These are phyloP conservation scores for Sesamia inferens DNA, from an alignment of 2,888 invertebrate species.

Conservation along the genomic window DNA sequence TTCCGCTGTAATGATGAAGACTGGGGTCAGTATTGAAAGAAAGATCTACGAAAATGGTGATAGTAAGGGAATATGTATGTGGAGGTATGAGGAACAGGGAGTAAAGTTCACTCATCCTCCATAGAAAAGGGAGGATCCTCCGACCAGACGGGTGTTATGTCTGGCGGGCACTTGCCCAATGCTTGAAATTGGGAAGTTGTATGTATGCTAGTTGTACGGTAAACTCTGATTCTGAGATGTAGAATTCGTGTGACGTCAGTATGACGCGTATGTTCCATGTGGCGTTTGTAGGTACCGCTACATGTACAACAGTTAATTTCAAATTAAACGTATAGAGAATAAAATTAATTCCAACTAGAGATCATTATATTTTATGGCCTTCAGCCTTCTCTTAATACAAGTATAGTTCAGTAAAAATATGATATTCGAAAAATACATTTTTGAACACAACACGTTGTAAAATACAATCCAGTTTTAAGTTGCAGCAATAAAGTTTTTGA, in stretches of 20 bases:
- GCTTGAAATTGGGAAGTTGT: too few species aligned
- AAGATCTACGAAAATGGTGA: background rate
- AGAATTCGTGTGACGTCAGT: too few species aligned
- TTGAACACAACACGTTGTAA: slow-evolving; percentile 3
- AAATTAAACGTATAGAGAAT: slow-evolving; percentile 4
- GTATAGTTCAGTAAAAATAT: slow-evolving; percentile 5
- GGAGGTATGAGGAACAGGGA: too few species aligned
- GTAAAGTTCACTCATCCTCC: too few species aligned
- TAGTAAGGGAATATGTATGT: background rate
- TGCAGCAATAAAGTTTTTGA: slow-evolving; percentile 43
- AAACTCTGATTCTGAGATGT: too few species aligned
- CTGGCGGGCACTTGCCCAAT: too few species aligned
- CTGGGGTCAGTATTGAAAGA: background rate
- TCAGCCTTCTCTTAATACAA: slow-evolving; percentile 13
- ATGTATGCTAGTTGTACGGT: too few species aligned
- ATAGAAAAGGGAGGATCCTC: too few species aligned
- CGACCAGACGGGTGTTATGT: too few species aligned
- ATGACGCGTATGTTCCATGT: too few species aligned
- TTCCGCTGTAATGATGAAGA: background rate
- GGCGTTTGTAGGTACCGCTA: too few species aligned
- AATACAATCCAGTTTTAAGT: slow-evolving; percentile 45
- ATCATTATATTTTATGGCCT: slow-evolving; percentile 35
- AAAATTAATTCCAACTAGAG: slow-evolving; percentile 39
- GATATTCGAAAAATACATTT: slow-evolving; percentile 7
- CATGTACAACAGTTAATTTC: background rate